Evolutionary conservation across 2,888 invertebrate genomes (phyloP).

Genomic region (Callyntrura sp.): DNA sequence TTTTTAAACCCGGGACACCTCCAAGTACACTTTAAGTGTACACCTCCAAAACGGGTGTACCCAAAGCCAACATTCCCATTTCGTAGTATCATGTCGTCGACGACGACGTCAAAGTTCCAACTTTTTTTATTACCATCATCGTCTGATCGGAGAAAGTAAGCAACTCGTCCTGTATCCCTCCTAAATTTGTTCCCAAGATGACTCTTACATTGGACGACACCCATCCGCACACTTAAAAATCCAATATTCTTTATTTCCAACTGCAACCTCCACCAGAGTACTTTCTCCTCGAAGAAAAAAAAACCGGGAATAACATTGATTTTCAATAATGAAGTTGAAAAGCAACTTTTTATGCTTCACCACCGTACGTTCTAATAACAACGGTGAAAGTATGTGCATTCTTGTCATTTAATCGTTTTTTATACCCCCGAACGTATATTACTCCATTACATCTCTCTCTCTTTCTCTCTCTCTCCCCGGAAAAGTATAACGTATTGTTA

Average conservation of each 20-base stretch:
- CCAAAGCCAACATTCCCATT: too few relatives aligned
- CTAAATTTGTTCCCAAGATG: constrained; percentile 28
- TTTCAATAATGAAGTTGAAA: constrained; percentile 71
- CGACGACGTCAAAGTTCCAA: too few relatives aligned
- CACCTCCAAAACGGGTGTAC: too few relatives aligned
- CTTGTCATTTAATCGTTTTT: background rate
- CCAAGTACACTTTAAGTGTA: too few relatives aligned
- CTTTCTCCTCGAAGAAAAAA: background rate
- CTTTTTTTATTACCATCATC: background rate
- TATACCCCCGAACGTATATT: background rate
- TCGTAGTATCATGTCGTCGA: too few relatives aligned
- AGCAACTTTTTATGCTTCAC: constrained; percentile 53
- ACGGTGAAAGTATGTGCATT: background rate
- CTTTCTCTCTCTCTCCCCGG: background rate
- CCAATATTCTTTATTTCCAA: constrained; percentile 24
- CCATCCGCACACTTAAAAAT: constrained; percentile 43
- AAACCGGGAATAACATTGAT: constrained; percentile 67
- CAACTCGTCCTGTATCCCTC: background rate
- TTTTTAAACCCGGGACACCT: too few relatives aligned
- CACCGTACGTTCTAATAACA: background rate
- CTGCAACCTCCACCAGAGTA: background rate
- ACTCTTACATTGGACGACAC: constrained; percentile 17
- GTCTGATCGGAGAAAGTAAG: background rate
- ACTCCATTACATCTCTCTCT: background rate
- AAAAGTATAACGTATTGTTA: constrained; percentile 23